Percentiles rank a stretch among this genome's conserved stretches.
These are phyloP conservation scores for Drosophila tanythrix DNA, from an alignment of 2,888 invertebrate species.

Conservation along the genomic window DNA sequence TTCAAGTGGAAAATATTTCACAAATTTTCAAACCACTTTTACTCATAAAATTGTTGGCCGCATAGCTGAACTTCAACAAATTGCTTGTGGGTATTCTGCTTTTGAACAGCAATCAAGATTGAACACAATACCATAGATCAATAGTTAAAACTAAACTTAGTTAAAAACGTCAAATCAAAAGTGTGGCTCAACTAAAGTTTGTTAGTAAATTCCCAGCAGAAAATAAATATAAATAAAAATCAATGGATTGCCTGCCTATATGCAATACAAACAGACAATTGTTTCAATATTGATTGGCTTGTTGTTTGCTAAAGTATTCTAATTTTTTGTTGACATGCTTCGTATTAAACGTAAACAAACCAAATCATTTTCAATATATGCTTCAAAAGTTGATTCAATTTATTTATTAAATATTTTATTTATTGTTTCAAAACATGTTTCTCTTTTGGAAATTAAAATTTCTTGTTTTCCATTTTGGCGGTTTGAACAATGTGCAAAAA, in stretches of 20 bases:
- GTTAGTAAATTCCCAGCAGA: not conserved
- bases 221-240: not conserved
- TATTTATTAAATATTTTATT: constrained; percentile 16
- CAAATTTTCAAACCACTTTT: constrained; percentile 8
- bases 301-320: not conserved
- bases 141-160: not conserved
- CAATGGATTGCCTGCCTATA: not conserved
- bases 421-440: constrained; percentile 21
- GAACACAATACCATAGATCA: not conserved
- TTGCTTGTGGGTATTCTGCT: constrained; percentile 5
- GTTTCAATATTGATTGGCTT: not conserved
- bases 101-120: constrained; percentile 10
- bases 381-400: constrained; percentile 2
- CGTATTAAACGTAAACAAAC: not conserved
- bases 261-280: not conserved
- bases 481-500: constrained; percentile 29
- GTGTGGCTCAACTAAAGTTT: not conserved
- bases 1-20: constrained; percentile 8
- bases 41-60: constrained; percentile 6
- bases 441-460: constrained; percentile 22
- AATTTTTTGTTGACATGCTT: constrained; percentile 1
- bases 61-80: not conserved
- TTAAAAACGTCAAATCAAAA: constrained; percentile 1
- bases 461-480: constrained; percentile 27
- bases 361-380: constrained; percentile 1